Evolutionary conservation across 2,888 invertebrate genomes (phyloP).

Genomic region (Geophilus truncorum): DNA sequence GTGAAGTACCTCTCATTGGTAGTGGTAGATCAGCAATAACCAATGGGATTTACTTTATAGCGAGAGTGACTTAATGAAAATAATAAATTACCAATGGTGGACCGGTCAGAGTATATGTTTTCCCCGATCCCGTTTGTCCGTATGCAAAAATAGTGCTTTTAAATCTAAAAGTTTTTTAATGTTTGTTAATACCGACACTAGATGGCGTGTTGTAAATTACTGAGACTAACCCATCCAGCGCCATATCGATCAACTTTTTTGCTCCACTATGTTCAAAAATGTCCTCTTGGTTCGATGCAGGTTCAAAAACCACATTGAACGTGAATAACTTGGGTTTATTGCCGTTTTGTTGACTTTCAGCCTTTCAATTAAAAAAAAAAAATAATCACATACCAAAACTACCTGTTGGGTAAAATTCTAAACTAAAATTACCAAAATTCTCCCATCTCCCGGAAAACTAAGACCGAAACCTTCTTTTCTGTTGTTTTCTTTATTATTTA

Average conservation of each 20-base stretch:
- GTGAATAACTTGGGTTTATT: conserved; percentile 82
- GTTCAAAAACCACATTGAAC: conserved; percentile 91
- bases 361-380: conserved; percentile 40
- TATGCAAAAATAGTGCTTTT: conserved; percentile 92
- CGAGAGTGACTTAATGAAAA: background rate
- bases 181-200: background rate
- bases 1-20: too few relatives aligned
- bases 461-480: background rate
- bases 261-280: conserved; percentile 85
- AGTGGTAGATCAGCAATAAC: too few relatives aligned
- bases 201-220: background rate
- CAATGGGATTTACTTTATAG: too few relatives aligned
- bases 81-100: conserved; percentile 56
- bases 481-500: conserved; percentile 28
- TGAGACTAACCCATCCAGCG: conserved; percentile 70
- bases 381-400: background rate
- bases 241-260: conserved; percentile 86
- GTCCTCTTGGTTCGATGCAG: conserved; percentile 77
- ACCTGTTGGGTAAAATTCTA: too few relatives aligned
- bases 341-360: conserved; percentile 52
- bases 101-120: conserved; percentile 92
- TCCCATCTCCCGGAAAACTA: conserved; percentile 39
- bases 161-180: conserved; percentile 53
- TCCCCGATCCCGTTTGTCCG: conserved; percentile 94
- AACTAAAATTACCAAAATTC: conserved; percentile 35